Evolutionary conservation across 1,140 invertebrate species (phyloP).

Genomic region (Ganaspis sp.): DNA sequence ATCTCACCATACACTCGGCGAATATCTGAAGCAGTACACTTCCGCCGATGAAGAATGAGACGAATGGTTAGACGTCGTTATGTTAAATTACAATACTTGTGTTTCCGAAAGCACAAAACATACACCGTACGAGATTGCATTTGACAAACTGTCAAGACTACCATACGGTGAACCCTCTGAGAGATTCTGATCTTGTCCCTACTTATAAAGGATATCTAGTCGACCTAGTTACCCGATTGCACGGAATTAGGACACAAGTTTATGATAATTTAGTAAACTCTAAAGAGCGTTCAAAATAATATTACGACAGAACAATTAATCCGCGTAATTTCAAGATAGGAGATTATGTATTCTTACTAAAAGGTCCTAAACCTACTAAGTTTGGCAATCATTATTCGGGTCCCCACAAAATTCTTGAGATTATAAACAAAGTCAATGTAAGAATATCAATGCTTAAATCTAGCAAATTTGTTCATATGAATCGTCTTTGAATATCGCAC

Average conservation of each 20-base stretch:
- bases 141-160: conserved; percentile 31
- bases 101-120: conserved; percentile 58
- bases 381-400: no score
- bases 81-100: conserved; percentile 41
- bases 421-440: no score
- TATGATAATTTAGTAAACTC: conserved; percentile 35
- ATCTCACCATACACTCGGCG: conserved; percentile 60
- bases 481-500: not conserved
- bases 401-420: no score
- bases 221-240: conserved; percentile 36
- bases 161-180: conserved; percentile 29
- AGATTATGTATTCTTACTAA: conserved; percentile 37
- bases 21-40: conserved; percentile 57
- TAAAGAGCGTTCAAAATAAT: conserved; percentile 42
- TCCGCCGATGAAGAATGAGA: conserved; percentile 62
- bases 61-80: conserved; percentile 54
- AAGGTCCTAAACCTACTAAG: no score
- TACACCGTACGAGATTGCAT: conserved; percentile 40
- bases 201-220: conserved; percentile 36
- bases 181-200: not conserved
- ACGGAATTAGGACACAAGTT: conserved; percentile 33
- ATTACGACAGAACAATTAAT: conserved; percentile 44
- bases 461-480: not conserved
- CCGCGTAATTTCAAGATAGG: conserved; percentile 21
- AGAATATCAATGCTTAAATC: not conserved